A percentile compares a stretch with the other conserved stretches of the same genome.
Evolutionary conservation across 2,113 vertebrate genomes (phyloP).

Genomic region (Calcarius ornatus): DNA sequence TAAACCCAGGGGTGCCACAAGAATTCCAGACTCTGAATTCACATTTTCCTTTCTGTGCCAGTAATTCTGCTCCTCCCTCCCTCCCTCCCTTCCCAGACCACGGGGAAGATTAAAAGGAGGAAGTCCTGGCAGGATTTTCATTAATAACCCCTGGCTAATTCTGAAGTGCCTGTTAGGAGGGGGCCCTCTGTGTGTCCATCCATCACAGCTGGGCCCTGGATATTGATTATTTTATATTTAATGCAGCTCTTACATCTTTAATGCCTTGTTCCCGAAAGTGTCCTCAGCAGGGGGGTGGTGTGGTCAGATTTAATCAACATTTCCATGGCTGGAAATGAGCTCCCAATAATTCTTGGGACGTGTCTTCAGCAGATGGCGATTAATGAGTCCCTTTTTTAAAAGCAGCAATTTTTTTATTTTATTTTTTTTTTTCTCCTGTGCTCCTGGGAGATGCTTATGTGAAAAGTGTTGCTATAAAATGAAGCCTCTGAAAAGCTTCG

Average conservation of each 20-base stretch:
- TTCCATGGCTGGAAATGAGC: slow-evolving; percentile 20
- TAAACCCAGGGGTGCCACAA: rapidly evolving
- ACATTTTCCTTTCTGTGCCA: neutral
- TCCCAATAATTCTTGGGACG: neutral
- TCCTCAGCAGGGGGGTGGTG: neutral
- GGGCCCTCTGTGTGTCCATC: neutral
- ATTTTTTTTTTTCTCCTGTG: neutral
- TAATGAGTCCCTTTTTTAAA: neutral
- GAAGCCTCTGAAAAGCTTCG: neutral
- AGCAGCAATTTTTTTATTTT: neutral
- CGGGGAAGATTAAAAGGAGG: neutral
- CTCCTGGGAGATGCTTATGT: neutral
- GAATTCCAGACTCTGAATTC: neutral
- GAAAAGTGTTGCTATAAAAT: neutral
- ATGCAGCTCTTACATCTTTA: slow-evolving; percentile 46
- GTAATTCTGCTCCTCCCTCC: neutral
- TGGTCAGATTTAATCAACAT: slow-evolving; percentile 17
- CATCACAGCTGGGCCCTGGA: neutral
- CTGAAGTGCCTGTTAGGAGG: neutral
- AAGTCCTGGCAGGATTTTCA: neutral
- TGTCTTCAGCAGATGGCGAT: neutral
- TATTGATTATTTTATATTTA: slow-evolving; percentile 13
- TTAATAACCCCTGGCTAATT: neutral
- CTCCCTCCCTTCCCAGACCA: neutral
- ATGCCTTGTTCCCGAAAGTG: slow-evolving; percentile 38